Evolutionary conservation across 35 echinoderm and acorn worm genomes (phyloP).

Genomic region (Eucidaris tribuloides): DNA sequence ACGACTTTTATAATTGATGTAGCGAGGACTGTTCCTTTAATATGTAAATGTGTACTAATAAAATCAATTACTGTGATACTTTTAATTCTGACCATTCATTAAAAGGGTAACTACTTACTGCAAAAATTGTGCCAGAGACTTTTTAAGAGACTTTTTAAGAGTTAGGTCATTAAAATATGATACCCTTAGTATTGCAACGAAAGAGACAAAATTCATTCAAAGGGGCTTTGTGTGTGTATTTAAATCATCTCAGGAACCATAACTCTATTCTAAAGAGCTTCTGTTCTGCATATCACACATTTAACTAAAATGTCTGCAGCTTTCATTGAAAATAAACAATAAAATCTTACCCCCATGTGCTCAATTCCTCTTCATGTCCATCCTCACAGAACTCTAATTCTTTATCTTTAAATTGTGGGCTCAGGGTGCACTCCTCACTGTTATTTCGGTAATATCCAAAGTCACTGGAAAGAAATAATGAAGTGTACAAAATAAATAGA

Average conservation of each 20-base stretch:
- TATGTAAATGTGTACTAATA: no score
- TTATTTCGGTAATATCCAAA: slow-evolving; percentile 57
- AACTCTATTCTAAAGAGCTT: background rate
- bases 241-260: background rate
- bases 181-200: background rate
- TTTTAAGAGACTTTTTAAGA: no score
- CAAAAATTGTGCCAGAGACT: no score
- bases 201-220: background rate
- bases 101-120: no score
- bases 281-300: background rate
- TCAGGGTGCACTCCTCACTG: slow-evolving; percentile 45
- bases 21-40: no score
- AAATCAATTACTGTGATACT: no score
- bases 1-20: no score
- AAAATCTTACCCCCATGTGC: slow-evolving; percentile 44
- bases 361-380: slow-evolving; percentile 43
- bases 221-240: background rate
- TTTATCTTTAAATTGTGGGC: slow-evolving; percentile 12
- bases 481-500: no score
- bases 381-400: slow-evolving; percentile 49
- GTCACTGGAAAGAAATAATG: slow-evolving; percentile 61
- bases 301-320: background rate
- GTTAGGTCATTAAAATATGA: background rate
- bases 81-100: no score
- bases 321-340: background rate